Percentiles rank a stretch among this genome's conserved stretches.
phyloP scores from a whole-genome alignment of 2,797 vertebrate genomes.

The Myoxocephalus aenaeus region DNA sequence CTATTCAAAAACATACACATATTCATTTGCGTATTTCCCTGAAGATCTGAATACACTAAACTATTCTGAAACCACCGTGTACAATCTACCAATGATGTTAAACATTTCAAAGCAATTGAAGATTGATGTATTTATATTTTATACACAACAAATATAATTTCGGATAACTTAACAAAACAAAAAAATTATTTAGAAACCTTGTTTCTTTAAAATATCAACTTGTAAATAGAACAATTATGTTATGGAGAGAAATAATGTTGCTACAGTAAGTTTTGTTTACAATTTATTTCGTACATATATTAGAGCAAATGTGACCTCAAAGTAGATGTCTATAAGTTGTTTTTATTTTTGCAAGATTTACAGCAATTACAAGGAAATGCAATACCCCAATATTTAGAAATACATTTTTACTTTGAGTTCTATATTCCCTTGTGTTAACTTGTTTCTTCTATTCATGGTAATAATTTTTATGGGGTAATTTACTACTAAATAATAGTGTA shows the following conservation, averaged over 20 bases:
- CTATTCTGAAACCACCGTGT: not conserved
- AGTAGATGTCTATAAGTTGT: not conserved
- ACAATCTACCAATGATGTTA: not conserved
- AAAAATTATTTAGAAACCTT: not conserved
- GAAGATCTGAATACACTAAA: not conserved
- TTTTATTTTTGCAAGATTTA: not conserved
- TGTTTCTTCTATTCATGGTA: not conserved
- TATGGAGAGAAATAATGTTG: rapidly evolving
- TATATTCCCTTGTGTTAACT: not conserved
- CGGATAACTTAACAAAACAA: not conserved
- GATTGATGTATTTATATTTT: not conserved
- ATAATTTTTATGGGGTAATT: not conserved
- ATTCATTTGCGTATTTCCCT: not conserved
- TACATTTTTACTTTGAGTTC: not conserved
- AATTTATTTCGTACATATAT: not conserved
- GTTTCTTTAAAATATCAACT: not conserved
- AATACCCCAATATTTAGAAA: not conserved
- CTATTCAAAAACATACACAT: not conserved
- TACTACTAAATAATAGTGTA: not conserved
- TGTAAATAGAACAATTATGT: not conserved
- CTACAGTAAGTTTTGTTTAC: not conserved
- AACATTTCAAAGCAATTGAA: not conserved
- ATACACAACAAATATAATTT: not conserved
- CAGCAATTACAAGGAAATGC: not conserved
- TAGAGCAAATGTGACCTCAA: not conserved